Evolutionary conservation across 2,113 vertebrate species (phyloP).

Genomic region (Osmerus eperlanus): DNA sequence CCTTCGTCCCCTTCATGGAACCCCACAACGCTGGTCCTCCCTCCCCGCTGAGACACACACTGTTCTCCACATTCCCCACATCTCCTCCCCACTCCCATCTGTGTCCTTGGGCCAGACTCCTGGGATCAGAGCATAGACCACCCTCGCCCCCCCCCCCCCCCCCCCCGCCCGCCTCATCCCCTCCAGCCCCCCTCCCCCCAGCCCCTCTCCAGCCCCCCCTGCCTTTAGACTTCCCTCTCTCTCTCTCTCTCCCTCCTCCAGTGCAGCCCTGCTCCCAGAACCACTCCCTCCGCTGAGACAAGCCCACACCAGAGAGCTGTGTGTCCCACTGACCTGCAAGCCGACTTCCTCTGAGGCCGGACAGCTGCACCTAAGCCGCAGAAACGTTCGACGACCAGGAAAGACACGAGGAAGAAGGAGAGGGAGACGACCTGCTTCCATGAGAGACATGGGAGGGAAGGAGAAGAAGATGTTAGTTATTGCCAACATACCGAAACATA

Average conservation of each 20-base stretch:
- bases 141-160: no score
- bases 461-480: slow-evolving; percentile 69
- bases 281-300: no score
- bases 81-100: slow-evolving; percentile 63
- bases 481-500: slow-evolving; percentile 51
- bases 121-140: slow-evolving; percentile 54
- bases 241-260: slow-evolving; percentile 36
- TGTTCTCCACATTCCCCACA: slow-evolving; percentile 63
- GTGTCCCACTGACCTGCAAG: slow-evolving; percentile 66
- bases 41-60: slow-evolving; percentile 51
- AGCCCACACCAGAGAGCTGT: no score
- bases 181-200: no score
- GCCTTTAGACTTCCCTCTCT: not conserved
- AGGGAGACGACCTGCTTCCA: slow-evolving; percentile 31
- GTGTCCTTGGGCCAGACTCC: slow-evolving; percentile 60
- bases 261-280: slow-evolving; percentile 48
- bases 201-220: no score
- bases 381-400: not conserved
- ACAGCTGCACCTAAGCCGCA: not conserved
- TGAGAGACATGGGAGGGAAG: slow-evolving; percentile 71
- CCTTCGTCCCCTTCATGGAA: slow-evolving; percentile 21
- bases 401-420: not conserved
- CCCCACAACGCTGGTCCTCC: slow-evolving; percentile 31
- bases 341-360: slow-evolving; percentile 72
- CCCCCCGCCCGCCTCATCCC: no score